Evolutionary conservation across 2,797 vertebrate species (phyloP), one percentile per base, ranked within the genome.

Genomic region (Takifugu rubripes): DNA sequence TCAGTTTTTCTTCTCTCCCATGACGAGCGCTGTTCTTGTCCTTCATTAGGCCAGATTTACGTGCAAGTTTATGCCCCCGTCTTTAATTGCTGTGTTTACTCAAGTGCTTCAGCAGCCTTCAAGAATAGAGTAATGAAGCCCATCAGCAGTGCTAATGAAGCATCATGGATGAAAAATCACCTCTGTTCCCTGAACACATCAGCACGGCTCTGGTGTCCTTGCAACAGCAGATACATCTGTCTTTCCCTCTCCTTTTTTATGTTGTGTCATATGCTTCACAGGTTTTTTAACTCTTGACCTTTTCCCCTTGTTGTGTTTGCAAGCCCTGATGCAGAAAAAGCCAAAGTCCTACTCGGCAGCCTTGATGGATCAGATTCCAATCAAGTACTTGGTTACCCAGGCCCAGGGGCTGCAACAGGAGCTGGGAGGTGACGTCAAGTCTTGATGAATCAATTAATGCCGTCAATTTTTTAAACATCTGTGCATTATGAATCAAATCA

Each of bases 361-460:
- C 1, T 59, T 99, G 75, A 99, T 99, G 97, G 97, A 99, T 79
- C 97, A 99, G 82, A 99, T 99, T 80, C 97, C 97, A 64, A 98
- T 99, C 77, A 99, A 99, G 81, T 95, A 94, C 75, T 92, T 99
- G 62, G 97, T 99, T 84, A 92, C 94, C 0, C 96, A 98, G 84
- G 97, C 97, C 3, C 97, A 98, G 74, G 95, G 96, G 3, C 89
- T 98, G 44, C 97, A 99, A 75, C 95, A 98, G 79, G 96, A 99
- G 36, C 90, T 99, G 5, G 97, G 95, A 71, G 97, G 97, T 98
- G 89, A 40, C 27, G 4, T 5, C 4, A 5, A 29, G 27, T 29
- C 4, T 29, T 29, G 36, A 40, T 40, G 36, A 29, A 29, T 4
- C 27, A 29, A 4, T 29, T 29, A 29, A 29, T 14, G 12, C 8